Evolutionary conservation across 2,888 invertebrate species (phyloP).

Genomic region (Gymnoscelis rufifasciata): DNA sequence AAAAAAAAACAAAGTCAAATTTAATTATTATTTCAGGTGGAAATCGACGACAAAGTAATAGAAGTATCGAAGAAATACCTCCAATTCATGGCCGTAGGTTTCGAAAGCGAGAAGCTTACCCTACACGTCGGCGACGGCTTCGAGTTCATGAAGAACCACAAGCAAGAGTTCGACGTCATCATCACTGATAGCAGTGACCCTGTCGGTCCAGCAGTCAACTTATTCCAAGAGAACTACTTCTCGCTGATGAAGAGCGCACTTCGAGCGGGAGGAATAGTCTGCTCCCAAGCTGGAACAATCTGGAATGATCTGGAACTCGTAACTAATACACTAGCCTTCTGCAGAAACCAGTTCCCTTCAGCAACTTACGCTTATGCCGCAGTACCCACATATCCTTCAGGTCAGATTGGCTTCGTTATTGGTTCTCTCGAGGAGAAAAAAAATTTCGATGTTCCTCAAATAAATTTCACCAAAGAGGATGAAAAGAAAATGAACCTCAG

Average conservation of each 20-base stretch:
- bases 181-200: slow-evolving; percentile 99
- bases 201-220: slow-evolving; percentile 86
- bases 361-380: slow-evolving; percentile 89
- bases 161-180: slow-evolving; percentile 94
- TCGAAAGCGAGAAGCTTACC: slow-evolving; percentile 88
- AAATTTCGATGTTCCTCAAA: slow-evolving; percentile 83
- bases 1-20: no score
- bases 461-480: slow-evolving; percentile 81
- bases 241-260: slow-evolving; percentile 90
- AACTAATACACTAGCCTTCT: slow-evolving; percentile 85
- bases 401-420: slow-evolving; percentile 96
- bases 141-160: slow-evolving; percentile 93
- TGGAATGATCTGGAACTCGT: slow-evolving; percentile 92
- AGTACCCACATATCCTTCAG: slow-evolving; percentile 97
- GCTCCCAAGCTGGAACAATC: slow-evolving; percentile 91
- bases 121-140: slow-evolving; percentile 96
- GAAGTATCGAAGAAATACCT: slow-evolving; percentile 92
- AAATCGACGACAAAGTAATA: slow-evolving; percentile 96
- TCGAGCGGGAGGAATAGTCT: slow-evolving; percentile 92
- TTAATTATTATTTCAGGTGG: slow-evolving; percentile 81
- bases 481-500: slow-evolving; percentile 85
- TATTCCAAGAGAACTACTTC: slow-evolving; percentile 91
- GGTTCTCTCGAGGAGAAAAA: slow-evolving; percentile 86
- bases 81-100: slow-evolving; percentile 94
- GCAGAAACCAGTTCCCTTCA: slow-evolving; percentile 86